A percentile compares a stretch with the other conserved stretches of the same genome.
Evolutionary conservation across 2,113 vertebrate genomes (phyloP).

Genomic region (Eulemur macaco): DNA sequence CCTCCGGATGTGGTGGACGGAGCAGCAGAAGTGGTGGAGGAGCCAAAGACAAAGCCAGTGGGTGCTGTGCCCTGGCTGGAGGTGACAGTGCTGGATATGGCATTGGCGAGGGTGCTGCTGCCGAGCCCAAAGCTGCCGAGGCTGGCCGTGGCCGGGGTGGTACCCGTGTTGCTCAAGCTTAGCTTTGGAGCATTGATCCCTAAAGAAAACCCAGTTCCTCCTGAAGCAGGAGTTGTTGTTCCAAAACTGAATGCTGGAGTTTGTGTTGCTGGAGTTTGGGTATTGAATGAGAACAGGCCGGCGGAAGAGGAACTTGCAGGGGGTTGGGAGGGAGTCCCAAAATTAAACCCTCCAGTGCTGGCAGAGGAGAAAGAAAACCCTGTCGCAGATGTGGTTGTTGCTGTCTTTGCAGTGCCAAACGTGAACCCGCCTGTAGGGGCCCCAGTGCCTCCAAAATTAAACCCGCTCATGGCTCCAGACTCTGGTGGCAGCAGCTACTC

Average conservation of each 20-base stretch:
- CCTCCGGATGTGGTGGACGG: slow-evolving; percentile 65
- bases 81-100: neutral
- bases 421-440: slow-evolving; percentile 84
- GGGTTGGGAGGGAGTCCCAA: slow-evolving; percentile 80
- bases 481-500: slow-evolving; percentile 38
- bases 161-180: slow-evolving; percentile 71
- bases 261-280: slow-evolving; percentile 71
- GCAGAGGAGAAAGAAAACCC: slow-evolving; percentile 85
- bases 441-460: slow-evolving; percentile 86
- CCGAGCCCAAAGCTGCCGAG: slow-evolving; percentile 73
- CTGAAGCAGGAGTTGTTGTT: slow-evolving; percentile 71
- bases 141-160: neutral
- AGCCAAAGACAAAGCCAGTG: slow-evolving; percentile 84
- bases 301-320: slow-evolving; percentile 71
- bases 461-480: slow-evolving; percentile 86
- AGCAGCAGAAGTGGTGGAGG: slow-evolving; percentile 66
- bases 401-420: slow-evolving; percentile 84
- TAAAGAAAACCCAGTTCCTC: slow-evolving; percentile 84
- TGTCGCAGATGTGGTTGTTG: slow-evolving; percentile 73
- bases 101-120: slow-evolving; percentile 54
- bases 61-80: slow-evolving; percentile 81
- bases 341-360: slow-evolving; percentile 82
- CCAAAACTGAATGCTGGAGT: slow-evolving; percentile 88
- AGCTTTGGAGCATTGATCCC: slow-evolving; percentile 85
- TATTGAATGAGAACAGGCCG: slow-evolving; percentile 82